Percentiles rank a stretch among this genome's conserved stretches.
Conservation (phyloP, 2,888 invertebrate species). For the Andrena haemorrhoa region DNA sequence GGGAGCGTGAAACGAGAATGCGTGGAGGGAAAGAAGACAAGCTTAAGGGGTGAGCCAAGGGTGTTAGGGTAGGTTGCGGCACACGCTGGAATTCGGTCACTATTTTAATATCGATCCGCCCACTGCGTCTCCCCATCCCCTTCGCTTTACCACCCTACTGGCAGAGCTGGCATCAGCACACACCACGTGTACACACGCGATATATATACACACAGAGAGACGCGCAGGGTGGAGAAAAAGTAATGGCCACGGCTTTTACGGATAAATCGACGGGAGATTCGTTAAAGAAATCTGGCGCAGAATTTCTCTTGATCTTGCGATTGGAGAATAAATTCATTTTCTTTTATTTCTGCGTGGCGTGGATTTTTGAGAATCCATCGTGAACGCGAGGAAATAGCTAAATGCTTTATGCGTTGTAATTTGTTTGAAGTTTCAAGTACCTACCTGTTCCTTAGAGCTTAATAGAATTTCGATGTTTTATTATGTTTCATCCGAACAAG, state of each 20-base stretch:
- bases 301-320: too few relatives aligned
- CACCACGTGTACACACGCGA: slow-evolving; percentile 12
- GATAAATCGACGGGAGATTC: neutral
- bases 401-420: too few relatives aligned
- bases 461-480: too few relatives aligned
- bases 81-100: slow-evolving; percentile 84
- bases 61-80: slow-evolving; percentile 83
- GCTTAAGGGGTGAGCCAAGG: slow-evolving; percentile 71
- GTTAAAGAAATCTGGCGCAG: neutral
- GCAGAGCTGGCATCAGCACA: slow-evolving; percentile 13
- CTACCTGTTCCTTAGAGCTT: too few relatives aligned
- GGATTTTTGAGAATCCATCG: too few relatives aligned
- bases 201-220: neutral
- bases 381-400: too few relatives aligned
- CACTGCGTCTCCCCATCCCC: slow-evolving; percentile 57
- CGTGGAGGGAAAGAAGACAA: slow-evolving; percentile 55
- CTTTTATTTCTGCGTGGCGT: too few relatives aligned
- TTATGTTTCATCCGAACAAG: too few relatives aligned
- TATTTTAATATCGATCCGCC: slow-evolving; percentile 84
- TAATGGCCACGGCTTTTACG: neutral
- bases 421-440: too few relatives aligned
- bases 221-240: neutral
- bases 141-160: slow-evolving; percentile 1
- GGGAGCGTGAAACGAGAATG: slow-evolving; percentile 29
- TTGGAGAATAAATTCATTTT: too few relatives aligned